Evolutionary conservation across 2,888 invertebrate genomes (phyloP).

Genomic region (Drosophila buzzatii): DNA sequence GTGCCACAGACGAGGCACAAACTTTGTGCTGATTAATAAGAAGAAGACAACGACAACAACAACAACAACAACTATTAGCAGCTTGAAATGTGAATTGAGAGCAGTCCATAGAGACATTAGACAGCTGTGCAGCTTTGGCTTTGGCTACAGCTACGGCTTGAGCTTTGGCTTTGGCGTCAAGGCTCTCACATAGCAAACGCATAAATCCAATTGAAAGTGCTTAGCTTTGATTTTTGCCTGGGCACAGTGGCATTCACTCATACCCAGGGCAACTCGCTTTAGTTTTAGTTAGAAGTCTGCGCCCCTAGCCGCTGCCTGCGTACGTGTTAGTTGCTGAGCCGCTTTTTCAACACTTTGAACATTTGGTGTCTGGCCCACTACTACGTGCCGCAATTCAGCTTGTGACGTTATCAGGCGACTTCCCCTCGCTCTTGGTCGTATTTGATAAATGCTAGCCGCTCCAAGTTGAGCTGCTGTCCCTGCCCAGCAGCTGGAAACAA

Average conservation of each 20-base stretch:
- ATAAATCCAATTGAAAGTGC: slow-evolving; percentile 82
- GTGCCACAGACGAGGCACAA: slow-evolving; percentile 42
- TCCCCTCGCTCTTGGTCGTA: slow-evolving; percentile 49
- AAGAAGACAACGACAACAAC: slow-evolving; percentile 37
- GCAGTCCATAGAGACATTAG: slow-evolving; percentile 69
- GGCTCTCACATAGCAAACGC: slow-evolving; percentile 74
- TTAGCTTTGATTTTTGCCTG: slow-evolving; percentile 79
- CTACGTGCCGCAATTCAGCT: slow-evolving; percentile 78
- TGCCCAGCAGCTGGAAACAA: slow-evolving; percentile 39
- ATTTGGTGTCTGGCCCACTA: slow-evolving; percentile 54
- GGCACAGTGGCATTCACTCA: not conserved
- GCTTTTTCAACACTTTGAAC: slow-evolving; percentile 72
- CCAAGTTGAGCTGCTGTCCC: not conserved
- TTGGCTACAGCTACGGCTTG: not conserved
- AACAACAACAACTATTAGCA: slow-evolving; percentile 33
- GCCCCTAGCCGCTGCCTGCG: slow-evolving; percentile 34
- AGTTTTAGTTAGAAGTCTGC: not conserved
- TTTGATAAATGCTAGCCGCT: slow-evolving; percentile 71
- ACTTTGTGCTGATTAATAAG: slow-evolving; percentile 77
- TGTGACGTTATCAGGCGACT: slow-evolving; percentile 63
- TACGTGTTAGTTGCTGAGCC: slow-evolving; percentile 76
- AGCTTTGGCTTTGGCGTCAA: slow-evolving; percentile 13
- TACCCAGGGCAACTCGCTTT: not conserved
- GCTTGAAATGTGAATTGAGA: slow-evolving; percentile 7
- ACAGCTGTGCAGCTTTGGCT: slow-evolving; percentile 54